Base-by-base conservation (phyloP, 2,113 vertebrate species). In the Calidris pugnax region DNA sequence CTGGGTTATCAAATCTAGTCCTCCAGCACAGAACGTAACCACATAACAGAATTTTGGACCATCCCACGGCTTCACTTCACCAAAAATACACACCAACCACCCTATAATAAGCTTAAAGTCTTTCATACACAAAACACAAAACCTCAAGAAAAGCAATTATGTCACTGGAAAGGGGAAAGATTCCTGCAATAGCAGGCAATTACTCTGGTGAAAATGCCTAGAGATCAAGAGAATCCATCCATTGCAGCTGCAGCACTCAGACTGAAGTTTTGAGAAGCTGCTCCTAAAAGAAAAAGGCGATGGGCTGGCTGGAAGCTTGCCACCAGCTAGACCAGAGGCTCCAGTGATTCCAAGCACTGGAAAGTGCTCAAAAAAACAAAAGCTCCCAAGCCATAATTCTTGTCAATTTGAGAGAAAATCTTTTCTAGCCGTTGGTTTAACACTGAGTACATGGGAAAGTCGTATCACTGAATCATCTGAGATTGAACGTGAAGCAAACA, bases 101-200 rank as follows among this genome's bases (percentile, higher is more conserved):
- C 9, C 24, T 79, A 35, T 60, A 89, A 76, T 30, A 87, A 87
- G 6, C 35, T 73, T 62, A 81, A 90, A 93, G 7, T 4, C 14
- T 88, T 90, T 85, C 45, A 73, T 9, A 45, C 14, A 79, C 24
- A 79, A 83, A 72, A 90, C 14, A 77, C 91, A 27, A 85, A 90
- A 69, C 24, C 12, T 80, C 35, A 79, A 79, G 48, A 90, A 90
- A 86, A 74, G 33, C 1, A 86, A 55, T 76, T 83, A 57, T 57
- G n/a, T 80, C 79, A 80, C 32, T 20, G 85, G 85, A 85, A 85
- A 48, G 24, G 19, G 45, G 17, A 69, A 77, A 72, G 32, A 85
- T 22, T 94, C 53, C 41, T 86, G 45, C 21, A 86, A 32, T 12
- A 83, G 19, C 7, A 74, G 22, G 28, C 14, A 92, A 45, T 79